These are phyloP conservation scores for Pachypsylla venusta DNA, from an alignment of 1,140 invertebrate genomes.

Conservation along the genomic window DNA sequence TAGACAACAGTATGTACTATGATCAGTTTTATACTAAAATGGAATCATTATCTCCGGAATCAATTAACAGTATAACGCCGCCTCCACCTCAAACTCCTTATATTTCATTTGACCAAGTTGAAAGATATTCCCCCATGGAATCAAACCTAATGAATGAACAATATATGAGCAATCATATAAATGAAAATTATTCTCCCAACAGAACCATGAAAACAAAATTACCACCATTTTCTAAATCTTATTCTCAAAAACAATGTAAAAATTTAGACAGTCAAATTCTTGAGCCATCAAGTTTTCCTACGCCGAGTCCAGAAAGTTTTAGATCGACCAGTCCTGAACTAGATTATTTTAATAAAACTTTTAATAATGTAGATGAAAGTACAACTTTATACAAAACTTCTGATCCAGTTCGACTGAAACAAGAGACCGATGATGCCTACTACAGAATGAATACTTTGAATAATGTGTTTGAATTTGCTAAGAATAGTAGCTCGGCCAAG, in stretches of 20 bases:
- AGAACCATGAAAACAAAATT: slow-evolving; percentile 2
- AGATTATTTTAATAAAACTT: not conserved
- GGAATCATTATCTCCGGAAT: slow-evolving; percentile 3
- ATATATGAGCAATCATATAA: not conserved
- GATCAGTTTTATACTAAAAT: not conserved
- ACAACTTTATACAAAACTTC: not conserved
- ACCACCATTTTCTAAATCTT: slow-evolving; percentile 5
- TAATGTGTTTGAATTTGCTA: slow-evolving; percentile 3
- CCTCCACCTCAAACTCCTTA: not conserved
- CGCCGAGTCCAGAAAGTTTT: slow-evolving; percentile 40
- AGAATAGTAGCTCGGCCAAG: not conserved
- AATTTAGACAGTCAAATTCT: slow-evolving; percentile 29
- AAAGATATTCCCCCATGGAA: not conserved
- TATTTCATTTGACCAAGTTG: not conserved
- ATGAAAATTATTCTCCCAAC: slow-evolving; percentile 11
- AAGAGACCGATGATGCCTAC: not conserved
- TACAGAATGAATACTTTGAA: slow-evolving; percentile 4
- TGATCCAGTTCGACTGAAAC: not conserved
- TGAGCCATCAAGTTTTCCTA: slow-evolving; percentile 36
- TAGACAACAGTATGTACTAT: not conserved
- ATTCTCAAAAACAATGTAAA: slow-evolving; percentile 25
- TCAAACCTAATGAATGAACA: not conserved
- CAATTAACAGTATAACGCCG: slow-evolving; percentile 9
- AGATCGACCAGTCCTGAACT: slow-evolving; percentile 36
- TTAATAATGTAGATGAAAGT: not conserved